A percentile compares a stretch with the other conserved stretches of the same genome.
These are phyloP conservation scores for Apodemus sylvaticus DNA, from an alignment of 2,113 vertebrate species.

Conservation along the genomic window DNA sequence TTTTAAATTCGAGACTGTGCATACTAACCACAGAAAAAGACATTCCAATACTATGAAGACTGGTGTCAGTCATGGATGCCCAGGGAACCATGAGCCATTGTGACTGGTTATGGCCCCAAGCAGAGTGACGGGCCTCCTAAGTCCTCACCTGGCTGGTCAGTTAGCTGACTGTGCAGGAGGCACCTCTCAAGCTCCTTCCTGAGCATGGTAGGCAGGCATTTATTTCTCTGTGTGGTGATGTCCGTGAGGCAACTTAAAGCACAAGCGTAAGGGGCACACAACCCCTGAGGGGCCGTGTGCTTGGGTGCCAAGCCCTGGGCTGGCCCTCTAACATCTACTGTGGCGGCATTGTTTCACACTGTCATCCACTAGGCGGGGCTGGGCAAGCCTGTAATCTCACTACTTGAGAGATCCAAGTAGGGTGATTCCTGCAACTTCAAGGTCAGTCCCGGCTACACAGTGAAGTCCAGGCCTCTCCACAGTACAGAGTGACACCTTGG, in stretches of 20 bases:
- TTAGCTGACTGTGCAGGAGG: not conserved
- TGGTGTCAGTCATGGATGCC: not conserved
- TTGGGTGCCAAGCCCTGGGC: no score
- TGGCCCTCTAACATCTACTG: not conserved
- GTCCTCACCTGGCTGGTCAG: not conserved
- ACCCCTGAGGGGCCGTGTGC: no score
- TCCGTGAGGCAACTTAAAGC: not conserved
- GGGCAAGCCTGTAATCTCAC: not conserved
- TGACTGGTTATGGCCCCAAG: not conserved
- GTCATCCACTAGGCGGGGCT: not conserved
- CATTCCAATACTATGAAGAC: no score
- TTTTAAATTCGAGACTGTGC: not conserved
- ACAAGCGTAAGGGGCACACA: no score
- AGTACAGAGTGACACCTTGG: not conserved
- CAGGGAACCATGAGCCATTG: not conserved
- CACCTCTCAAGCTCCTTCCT: no score
- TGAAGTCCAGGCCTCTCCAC: not conserved
- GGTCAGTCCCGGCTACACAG: not conserved
- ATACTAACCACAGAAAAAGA: not conserved
- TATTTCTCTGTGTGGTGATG: not conserved
- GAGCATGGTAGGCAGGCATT: not conserved
- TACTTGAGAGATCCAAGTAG: not conserved
- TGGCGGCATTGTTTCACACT: not conserved
- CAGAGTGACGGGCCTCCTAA: not conserved
- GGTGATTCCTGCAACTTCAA: not conserved